Evolutionary conservation across 2,888 invertebrate genomes (phyloP), one percentile per base, ranked within the genome.

Genomic region (Erynnis tages): DNA sequence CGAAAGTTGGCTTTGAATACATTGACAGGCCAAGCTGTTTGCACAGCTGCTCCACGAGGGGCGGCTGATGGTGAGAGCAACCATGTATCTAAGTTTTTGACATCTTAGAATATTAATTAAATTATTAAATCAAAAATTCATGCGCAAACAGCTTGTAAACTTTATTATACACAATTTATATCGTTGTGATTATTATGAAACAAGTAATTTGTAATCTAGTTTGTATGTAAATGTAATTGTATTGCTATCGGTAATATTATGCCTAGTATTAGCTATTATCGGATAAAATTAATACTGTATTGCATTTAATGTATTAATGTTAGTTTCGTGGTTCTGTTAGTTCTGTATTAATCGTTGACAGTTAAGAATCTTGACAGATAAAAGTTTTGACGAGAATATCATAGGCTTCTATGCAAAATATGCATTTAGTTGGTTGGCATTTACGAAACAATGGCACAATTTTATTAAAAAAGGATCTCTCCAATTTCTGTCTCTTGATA

Each of bases 251-350:
- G 65, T 74, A 69, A 75, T 73, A 71, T 73, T 71, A 63, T 64
- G 73, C 58, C 70, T 78, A 79, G 73, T 62, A 57, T 72, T 79
- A 82, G 75, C 67, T 59, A 69, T 67, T 69, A 71, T 65, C 61
- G 61, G 58, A 60, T 57, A 45, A 71, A n/a, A 25, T 7, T 27
- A 27, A 63, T 70, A 70, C 61, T 69, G 69, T 78, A 79, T 71
- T 82, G 85, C 84, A 85, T 86, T 85, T 84, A 82, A 84, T 76
- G 72, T 81, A 70, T 76, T 73, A 67, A 68, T 64, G 69, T 76
- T 78, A 71, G 66, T 69, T 71, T 68, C 56, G 61, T 61, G 63
- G 63, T 69, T 38, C 38, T 49, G 52, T 63, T n/a, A n/a, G n/a
- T n/a, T 67, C 38, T 49, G 52, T 63, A 59, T 59, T 58, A 58